A percentile compares a stretch with the other conserved stretches of the same genome.
Evolutionary conservation across 2,113 vertebrate genomes (phyloP).

Genomic region (Pollimyrus isidori): DNA sequence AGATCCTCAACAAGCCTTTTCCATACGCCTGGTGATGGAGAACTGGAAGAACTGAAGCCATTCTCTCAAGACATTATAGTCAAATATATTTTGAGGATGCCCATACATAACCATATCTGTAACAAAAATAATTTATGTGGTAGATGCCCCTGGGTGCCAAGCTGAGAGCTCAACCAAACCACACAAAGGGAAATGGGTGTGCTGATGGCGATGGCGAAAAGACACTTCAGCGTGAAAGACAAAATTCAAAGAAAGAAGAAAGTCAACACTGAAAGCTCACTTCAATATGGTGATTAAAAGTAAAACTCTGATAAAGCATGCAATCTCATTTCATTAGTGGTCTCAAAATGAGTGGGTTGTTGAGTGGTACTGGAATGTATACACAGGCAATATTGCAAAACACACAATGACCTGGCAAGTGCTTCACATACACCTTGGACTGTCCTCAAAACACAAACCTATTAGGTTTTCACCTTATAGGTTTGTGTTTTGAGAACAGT

Average conservation of each 20-base stretch:
- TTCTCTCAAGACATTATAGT: background rate
- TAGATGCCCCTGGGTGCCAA: background rate
- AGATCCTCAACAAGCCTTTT: background rate
- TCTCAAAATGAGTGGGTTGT: slow-evolving; percentile 3
- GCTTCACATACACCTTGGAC: background rate
- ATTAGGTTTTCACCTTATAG: too few species aligned
- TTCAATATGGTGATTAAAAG: slow-evolving; percentile 15
- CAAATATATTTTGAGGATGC: background rate
- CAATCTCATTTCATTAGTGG: slow-evolving; percentile 11
- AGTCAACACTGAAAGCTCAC: background rate
- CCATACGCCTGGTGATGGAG: background rate
- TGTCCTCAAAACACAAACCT: background rate
- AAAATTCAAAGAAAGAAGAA: slow-evolving; percentile 22
- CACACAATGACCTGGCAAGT: background rate
- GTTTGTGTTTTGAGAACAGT: too few species aligned
- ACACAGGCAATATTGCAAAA: background rate
- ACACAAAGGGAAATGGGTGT: background rate
- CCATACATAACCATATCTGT: background rate
- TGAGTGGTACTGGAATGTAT: background rate
- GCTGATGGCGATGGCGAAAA: background rate
- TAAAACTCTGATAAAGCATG: slow-evolving; percentile 13
- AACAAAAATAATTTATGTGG: background rate
- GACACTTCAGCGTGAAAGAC: background rate
- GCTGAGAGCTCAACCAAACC: background rate
- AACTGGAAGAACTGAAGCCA: background rate